Base-by-base conservation (phyloP, 2,888 invertebrate genomes). In the Calameuta idolon region DNA sequence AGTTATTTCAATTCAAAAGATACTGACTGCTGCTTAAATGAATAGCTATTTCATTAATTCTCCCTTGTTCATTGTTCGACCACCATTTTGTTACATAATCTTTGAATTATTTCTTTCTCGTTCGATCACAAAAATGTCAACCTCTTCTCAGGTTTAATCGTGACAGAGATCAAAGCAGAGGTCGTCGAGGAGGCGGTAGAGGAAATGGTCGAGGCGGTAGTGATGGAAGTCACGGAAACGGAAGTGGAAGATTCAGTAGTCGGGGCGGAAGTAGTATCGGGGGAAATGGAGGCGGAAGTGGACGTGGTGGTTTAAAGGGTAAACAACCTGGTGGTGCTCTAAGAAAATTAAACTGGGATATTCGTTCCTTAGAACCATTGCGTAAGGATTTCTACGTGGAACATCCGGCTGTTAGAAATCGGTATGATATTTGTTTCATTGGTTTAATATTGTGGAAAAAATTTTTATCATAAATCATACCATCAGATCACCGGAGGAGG, bases 371-470 rank as follows among this genome's bases (percentile, higher is more conserved):
- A 69, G 94, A 95, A 85, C 95, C 96, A 34, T 95, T 97, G 88
- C 95, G 96, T 88, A 97, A 97, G 90, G 94, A 96, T 88, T 97
- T 97, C 87, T 97, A 97, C 87, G 93, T 94, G 81, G 96, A 97
- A 86, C 95, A 95, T 87, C 93, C 94, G 11, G 92, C 93, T 81
- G 94, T 95, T 12, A 88, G 93, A 73, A 93, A 91, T 81, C 93
- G 95, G 86, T 90, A 82, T 12, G 69, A 73, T 74, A 74, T 34
- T 33, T 55, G 33, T 31, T 31, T 40, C 3, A 78, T 76, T 33
- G 75, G 31, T 31, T 75, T 76, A 34, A 12, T 68, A 69, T 69
- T 75, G 37, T 35, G 55, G 68, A 69, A 71, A 68, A 73, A 30
- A 69, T 68, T 33, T 77, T 4, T 33, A 55, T 9, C 15, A 23